phyloP scores from a whole-genome alignment of 2,888 invertebrate species.

The Anticlea derivata region DNA sequence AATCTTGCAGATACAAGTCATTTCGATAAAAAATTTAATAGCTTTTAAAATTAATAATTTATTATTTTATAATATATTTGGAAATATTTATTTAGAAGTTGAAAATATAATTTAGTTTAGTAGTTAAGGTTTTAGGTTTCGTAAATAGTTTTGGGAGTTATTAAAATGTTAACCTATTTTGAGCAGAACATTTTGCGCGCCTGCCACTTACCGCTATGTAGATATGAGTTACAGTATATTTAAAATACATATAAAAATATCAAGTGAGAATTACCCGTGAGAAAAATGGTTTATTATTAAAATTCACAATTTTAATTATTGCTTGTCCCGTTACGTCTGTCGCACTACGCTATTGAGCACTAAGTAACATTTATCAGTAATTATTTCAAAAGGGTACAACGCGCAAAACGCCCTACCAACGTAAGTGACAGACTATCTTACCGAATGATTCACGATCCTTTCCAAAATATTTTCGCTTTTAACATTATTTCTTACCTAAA shows the following conservation, averaged over 20 bases:
- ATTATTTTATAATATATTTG: constrained; percentile 14
- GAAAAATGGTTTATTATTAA: constrained; percentile 53
- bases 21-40: constrained; percentile 47
- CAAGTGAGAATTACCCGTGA: constrained; percentile 69
- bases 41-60: constrained; percentile 25
- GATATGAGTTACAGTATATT: constrained; percentile 81
- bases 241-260: constrained; percentile 84
- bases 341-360: constrained; percentile 77
- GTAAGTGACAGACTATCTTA: constrained; percentile 61
- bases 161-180: constrained; percentile 37
- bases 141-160: constrained; percentile 28
- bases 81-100: constrained; percentile 25
- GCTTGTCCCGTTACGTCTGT: constrained; percentile 65
- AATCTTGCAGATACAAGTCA: constrained; percentile 55
- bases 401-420: constrained; percentile 73
- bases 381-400: constrained; percentile 62
- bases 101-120: constrained; percentile 22
- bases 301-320: constrained; percentile 75
- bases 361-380: constrained; percentile 68
- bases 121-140: constrained; percentile 2
- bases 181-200: constrained; percentile 50
- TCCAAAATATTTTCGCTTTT: constrained; percentile 76
- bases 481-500: constrained; percentile 80
- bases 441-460: constrained; percentile 64
- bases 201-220: constrained; percentile 76